These are phyloP conservation scores for Silurus asotus DNA, from an alignment of 2,113 vertebrate species.

Conservation along the genomic window DNA sequence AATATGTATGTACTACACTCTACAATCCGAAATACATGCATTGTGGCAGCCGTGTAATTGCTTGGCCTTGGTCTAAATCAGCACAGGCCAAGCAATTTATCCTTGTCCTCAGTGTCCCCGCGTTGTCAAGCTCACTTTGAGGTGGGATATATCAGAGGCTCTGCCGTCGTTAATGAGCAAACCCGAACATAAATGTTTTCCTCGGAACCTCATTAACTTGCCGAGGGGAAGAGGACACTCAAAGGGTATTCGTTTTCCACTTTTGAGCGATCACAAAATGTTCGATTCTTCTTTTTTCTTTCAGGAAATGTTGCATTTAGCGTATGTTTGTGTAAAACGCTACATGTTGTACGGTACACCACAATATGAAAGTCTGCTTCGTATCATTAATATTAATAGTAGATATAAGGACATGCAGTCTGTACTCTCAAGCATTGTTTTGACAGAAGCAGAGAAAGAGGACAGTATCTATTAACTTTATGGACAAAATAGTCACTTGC, in stretches of 20 bases:
- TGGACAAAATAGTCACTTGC: too few species aligned
- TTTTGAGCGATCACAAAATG: not conserved
- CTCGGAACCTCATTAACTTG: slow-evolving; percentile 50
- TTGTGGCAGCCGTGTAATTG: slow-evolving; percentile 11
- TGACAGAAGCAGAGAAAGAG: too few species aligned
- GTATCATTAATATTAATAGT: too few species aligned
- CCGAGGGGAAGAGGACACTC: slow-evolving; percentile 31
- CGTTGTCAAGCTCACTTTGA: slow-evolving; percentile 40
- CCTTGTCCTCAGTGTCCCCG: slow-evolving; percentile 40
- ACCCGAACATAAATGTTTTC: slow-evolving; percentile 42
- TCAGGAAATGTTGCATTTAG: not conserved
- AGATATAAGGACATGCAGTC: too few species aligned
- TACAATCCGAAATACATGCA: not conserved
- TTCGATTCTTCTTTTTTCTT: not conserved
- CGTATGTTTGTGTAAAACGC: not conserved
- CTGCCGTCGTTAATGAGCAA: slow-evolving; percentile 34
- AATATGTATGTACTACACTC: not conserved
- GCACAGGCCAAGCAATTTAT: slow-evolving; percentile 26
- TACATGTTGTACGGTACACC: not conserved
- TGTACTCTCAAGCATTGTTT: too few species aligned
- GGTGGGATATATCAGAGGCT: slow-evolving; percentile 40
- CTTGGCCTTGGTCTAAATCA: slow-evolving; percentile 48
- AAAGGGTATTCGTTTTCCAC: slow-evolving; percentile 33
- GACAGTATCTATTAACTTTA: too few species aligned
- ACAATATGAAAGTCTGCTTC: too few species aligned